These are phyloP conservation scores for Dipodomys merriami DNA, from an alignment of 2,113 vertebrate species.

Conservation along the genomic window DNA sequence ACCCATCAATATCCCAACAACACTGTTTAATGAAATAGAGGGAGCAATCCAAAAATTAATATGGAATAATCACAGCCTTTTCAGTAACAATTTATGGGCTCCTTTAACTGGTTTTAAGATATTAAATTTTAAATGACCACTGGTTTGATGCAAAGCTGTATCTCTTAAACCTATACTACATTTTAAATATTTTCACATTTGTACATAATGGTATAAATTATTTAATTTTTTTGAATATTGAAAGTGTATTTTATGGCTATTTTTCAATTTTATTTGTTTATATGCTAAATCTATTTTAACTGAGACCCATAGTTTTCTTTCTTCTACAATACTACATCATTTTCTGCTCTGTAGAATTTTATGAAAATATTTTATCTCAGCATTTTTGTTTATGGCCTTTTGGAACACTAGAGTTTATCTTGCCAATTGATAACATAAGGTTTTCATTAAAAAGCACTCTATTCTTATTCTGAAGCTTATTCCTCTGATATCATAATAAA, in stretches of 20 bases:
- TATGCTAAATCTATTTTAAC: neutral
- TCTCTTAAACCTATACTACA: neutral
- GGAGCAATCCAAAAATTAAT: too few species aligned
- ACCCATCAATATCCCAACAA: too few species aligned
- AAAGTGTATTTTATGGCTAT: neutral
- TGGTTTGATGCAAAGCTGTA: neutral
- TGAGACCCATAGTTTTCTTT: neutral
- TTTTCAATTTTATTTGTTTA: neutral
- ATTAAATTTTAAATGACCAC: neutral
- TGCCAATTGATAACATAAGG: slow-evolving; percentile 42
- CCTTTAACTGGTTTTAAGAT: neutral
- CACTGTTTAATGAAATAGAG: too few species aligned
- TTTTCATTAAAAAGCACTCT: slow-evolving; percentile 53
- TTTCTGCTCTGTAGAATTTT: neutral
- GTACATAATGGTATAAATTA: neutral
- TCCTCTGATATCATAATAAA: slow-evolving; percentile 38
- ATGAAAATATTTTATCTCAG: slow-evolving; percentile 43
- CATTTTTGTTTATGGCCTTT: slow-evolving; percentile 36
- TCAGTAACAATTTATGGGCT: neutral
- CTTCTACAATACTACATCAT: neutral
- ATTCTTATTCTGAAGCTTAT: slow-evolving; percentile 28
- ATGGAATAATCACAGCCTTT: neutral
- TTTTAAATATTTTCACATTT: neutral
- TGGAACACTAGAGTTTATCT: slow-evolving; percentile 44
- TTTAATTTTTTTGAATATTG: neutral